Base-by-base conservation (phyloP, 1,140 invertebrate species). In the Pteromalus puparum region DNA sequence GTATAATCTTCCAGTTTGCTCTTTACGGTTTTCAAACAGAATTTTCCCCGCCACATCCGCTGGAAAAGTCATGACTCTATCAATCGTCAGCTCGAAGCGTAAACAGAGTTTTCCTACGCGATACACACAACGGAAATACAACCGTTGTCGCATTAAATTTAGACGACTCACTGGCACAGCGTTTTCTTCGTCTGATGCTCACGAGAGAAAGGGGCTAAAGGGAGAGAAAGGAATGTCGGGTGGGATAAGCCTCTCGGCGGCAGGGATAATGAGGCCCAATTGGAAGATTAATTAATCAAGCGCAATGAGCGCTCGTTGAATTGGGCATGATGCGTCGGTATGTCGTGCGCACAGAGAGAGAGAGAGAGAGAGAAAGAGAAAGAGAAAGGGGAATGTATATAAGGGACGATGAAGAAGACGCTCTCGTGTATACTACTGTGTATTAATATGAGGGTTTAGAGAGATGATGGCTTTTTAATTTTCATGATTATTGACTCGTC, bases 281-380 rank as follows among this genome's bases (percentile, higher is more conserved):
- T 90, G 88, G 84, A 87, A 87, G 89, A 90, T 90, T 90, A 90
- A 90, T 90, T 89, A 90, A 90, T 90, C 88, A 90, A 89, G 86
- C 85, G 86, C 81, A 88, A 85, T 48, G 82, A 89, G 86, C 73
- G 53, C 72, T 26, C 86, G 82, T 87, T 90, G 88, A 90, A 90
- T 90, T 90, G 89, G 86, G 84, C 87, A 88, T 87, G 89, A 89
- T 88, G 81, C 87, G 85, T 81, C 67, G 89, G 87, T 85, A 89
- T 88, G 88, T 73, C 68, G 81, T 84, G 73, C 38, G 34, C 48
- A 18, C 1, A 53, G 53, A 61, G 53, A 61, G 21, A 61, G 53
- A 9, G 21, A 21, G 18, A 18, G 48, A 21, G 48, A 53, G 53
- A 61, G 53, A 61, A 6, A 61, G 53, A 9, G 21, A 21, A 18